Evolutionary conservation across 2,888 invertebrate genomes (phyloP).

Genomic region (Phyllotreta cruciferae): DNA sequence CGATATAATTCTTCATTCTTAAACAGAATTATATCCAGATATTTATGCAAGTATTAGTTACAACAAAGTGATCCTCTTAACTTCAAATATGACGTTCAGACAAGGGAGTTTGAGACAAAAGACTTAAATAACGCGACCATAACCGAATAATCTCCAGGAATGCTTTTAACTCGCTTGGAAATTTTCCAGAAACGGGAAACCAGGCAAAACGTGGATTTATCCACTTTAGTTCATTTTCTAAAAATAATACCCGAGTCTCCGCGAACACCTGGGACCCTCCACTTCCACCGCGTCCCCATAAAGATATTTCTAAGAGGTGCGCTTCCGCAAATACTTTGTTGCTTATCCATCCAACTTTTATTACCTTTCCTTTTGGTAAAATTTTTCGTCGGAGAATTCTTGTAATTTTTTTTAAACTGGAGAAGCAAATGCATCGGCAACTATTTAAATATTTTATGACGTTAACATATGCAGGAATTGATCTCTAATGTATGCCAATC

Average conservation of each 20-base stretch:
- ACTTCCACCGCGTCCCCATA: slow-evolving; percentile 20
- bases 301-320: slow-evolving; percentile 12
- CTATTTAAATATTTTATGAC: too few relatives aligned
- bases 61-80: slow-evolving; percentile 16
- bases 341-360: slow-evolving; percentile 18
- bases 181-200: slow-evolving; percentile 46
- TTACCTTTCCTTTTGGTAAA: slow-evolving; percentile 15
- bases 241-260: slow-evolving; percentile 56
- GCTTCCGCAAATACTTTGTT: slow-evolving; percentile 14
- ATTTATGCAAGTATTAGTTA: too few relatives aligned
- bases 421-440: background rate
- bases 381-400: slow-evolving; percentile 10
- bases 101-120: slow-evolving; percentile 18
- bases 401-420: slow-evolving; percentile 1
- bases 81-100: slow-evolving; percentile 24
- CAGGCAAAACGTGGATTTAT: slow-evolving; percentile 53
- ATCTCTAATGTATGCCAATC: too few relatives aligned
- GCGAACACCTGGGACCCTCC: slow-evolving; percentile 54
- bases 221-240: slow-evolving; percentile 57
- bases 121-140: slow-evolving; percentile 37
- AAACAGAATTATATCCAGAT: too few relatives aligned
- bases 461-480: too few relatives aligned
- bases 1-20: too few relatives aligned
- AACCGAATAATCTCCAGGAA: slow-evolving; percentile 45
- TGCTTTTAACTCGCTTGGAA: slow-evolving; percentile 45